A percentile compares a stretch with the other conserved stretches of the same genome.
Conservation (phyloP, 2,113 vertebrate genomes). For the Lathamus discolor region DNA sequence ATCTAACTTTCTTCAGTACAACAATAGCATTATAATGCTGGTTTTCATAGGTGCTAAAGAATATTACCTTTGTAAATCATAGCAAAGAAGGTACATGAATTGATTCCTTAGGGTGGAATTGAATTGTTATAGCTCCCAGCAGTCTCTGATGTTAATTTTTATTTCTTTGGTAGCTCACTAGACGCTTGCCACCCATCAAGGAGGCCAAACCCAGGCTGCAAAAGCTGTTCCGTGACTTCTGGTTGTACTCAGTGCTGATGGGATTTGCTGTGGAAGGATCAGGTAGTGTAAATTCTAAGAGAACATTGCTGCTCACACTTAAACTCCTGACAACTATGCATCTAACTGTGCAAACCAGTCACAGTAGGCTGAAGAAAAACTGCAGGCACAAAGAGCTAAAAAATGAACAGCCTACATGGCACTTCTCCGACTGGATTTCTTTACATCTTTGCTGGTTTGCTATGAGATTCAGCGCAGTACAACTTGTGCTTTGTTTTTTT, state of each 20-base stretch:
- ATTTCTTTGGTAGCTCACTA: conserved; percentile 80
- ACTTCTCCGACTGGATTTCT: background rate
- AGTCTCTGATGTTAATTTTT: background rate
- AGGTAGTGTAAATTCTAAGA: conserved; percentile 72
- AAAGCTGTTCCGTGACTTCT: conserved; percentile 97
- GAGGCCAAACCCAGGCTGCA: conserved; percentile 94
- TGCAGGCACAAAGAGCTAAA: background rate
- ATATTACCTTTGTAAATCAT: background rate
- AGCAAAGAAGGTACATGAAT: background rate
- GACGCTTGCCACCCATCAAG: conserved; percentile 91
- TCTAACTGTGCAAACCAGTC: background rate
- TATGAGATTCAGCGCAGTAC: background rate
- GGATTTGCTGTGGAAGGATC: conserved; percentile 96
- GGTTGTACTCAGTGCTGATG: conserved; percentile 97
- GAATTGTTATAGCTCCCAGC: background rate
- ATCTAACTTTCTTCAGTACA: background rate
- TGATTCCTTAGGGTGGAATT: background rate
- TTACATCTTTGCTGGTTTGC: background rate
- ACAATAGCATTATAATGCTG: background rate
- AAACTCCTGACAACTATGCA: background rate
- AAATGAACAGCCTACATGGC: background rate
- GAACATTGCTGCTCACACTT: background rate
- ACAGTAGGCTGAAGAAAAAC: background rate
- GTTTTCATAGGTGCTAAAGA: background rate
- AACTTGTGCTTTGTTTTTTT: background rate